Evolutionary conservation across 35 echinoderm and acorn worm genomes (phyloP).

Genomic region (Amphiura filiformis): DNA sequence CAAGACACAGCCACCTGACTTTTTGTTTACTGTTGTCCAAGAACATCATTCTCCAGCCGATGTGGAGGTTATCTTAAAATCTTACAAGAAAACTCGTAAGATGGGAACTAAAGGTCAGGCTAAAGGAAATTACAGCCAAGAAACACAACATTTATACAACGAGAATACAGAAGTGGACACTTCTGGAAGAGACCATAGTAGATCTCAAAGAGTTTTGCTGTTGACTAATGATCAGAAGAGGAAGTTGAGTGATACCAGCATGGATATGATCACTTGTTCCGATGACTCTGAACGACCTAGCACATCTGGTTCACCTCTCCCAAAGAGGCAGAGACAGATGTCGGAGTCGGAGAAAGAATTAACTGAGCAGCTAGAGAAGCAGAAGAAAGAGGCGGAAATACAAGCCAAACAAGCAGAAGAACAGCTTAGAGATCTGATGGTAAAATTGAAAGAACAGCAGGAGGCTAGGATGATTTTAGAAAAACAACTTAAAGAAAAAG

Average conservation of each 20-base stretch:
- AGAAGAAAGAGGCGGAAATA: conserved; percentile 42
- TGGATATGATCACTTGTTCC: background rate
- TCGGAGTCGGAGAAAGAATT: conserved; percentile 17
- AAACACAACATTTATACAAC: background rate
- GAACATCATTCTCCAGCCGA: conserved; percentile 36
- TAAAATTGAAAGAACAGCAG: conserved; percentile 2
- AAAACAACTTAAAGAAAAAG: conserved; percentile 31
- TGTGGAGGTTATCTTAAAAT: conserved; percentile 51
- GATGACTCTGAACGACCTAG: conserved; percentile 36
- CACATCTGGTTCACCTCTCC: conserved; percentile 25
- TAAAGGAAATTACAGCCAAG: conserved; percentile 18
- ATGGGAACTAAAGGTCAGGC: conserved; percentile 41
- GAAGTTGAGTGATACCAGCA: background rate
- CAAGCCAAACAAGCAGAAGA: conserved; percentile 23
- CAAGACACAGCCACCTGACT: conserved; percentile 55
- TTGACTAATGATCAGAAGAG: conserved; percentile 24
- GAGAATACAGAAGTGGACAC: conserved; percentile 21
- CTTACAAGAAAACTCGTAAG: conserved; percentile 7
- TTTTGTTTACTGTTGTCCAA: conserved; percentile 63
- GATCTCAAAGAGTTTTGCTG: background rate
- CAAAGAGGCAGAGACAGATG: conserved; percentile 43
- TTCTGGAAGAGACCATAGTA: background rate
- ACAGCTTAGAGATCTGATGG: background rate
- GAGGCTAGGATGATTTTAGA: conserved; percentile 1
- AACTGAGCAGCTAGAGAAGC: conserved; percentile 24